Evolutionary conservation across 35 echinoderm and acorn worm genomes (phyloP), one percentile per base, ranked within the genome.

Genomic region (Heliocidaris tuberculata): DNA sequence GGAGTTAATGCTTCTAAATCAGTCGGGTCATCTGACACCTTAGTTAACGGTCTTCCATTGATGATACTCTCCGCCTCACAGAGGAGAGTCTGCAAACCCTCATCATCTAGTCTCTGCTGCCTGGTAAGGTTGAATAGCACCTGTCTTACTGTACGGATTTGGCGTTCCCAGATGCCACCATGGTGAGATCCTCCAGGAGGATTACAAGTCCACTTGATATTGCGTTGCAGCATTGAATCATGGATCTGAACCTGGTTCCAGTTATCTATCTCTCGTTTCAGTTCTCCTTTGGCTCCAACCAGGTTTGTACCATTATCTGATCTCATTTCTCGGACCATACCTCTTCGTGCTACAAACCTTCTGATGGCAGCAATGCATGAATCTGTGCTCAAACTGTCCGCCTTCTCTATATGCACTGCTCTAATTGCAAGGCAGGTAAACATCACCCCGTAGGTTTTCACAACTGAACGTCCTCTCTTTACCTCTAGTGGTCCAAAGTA

Each of bases 251-350:
- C 42, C 31, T 86, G 48, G 9, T 95, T 90, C 86, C 93, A 89
- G 2, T 71, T 35, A 16, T 97, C 49, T 12, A 97, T 91, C 21
- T 54, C 27, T 17, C 78, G 59, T 60, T 61, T 31, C 31, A 96
- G 31, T 92, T 97, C 97, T 60, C 31, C 78, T 30, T 96, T 95
- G 10, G 32, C 94, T 9, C 87, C 88, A 13, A 47, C 86, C 86
- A 96, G 95, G 42, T 97, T 97, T 31, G 71, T 93, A 19, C 94
- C n/a, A n/a, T n/a, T n/a, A n/a, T n/a, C n/a, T n/a, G n/a, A n/a
- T n/a, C n/a, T n/a, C n/a, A n/a, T n/a, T n/a, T n/a, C n/a, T n/a
- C n/a, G n/a, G n/a, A n/a, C n/a, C n/a, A n/a, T n/a, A n/a, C n/a
- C n/a, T n/a, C n/a, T n/a, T n/a, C n/a, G n/a, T n/a, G n/a, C n/a